Conservation (phyloP, 2,797 vertebrate genomes). For the Pseudochromis fuscus region DNA sequence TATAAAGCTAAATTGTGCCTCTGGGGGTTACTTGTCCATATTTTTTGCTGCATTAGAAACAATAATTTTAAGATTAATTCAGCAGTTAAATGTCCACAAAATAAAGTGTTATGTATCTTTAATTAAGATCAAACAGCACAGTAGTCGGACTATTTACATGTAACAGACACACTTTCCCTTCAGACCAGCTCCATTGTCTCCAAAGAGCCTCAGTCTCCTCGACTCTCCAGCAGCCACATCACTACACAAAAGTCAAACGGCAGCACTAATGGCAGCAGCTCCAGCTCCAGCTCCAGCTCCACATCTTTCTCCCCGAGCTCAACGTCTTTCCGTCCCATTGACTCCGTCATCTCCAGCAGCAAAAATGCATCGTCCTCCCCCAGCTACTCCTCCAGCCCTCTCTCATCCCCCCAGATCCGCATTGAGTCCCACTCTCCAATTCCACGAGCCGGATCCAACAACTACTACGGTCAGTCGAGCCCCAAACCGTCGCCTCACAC, state of each 20-base stretch:
- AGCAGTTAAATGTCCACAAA: too few species aligned
- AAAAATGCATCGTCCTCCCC: constrained; percentile 56
- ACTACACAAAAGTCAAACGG: neutral
- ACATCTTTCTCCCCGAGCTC: constrained; percentile 51
- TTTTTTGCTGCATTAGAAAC: too few species aligned
- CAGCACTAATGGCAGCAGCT: constrained; percentile 35
- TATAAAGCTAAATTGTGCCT: too few species aligned
- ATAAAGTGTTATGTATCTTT: too few species aligned
- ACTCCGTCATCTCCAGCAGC: constrained; percentile 53
- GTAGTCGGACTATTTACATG: neutral
- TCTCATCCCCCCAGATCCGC: constrained; percentile 58
- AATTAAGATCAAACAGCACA: too few species aligned
- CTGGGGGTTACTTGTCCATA: too few species aligned
- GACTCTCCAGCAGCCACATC: constrained; percentile 9
- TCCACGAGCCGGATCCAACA: constrained; percentile 48
- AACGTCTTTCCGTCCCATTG: constrained; percentile 28
- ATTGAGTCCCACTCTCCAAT: neutral
- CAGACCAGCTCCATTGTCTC: constrained; percentile 26
- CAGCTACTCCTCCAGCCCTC: constrained; percentile 60
- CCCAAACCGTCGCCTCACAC: constrained; percentile 66
- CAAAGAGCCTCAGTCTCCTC: constrained; percentile 12
- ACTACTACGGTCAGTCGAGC: constrained; percentile 57
- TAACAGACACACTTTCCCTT: neutral
- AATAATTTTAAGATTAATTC: too few species aligned
- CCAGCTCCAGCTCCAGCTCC: constrained; percentile 32